Evolutionary conservation across 2,888 invertebrate species (phyloP), one percentile per base, ranked within the genome.

Genomic region (Apomyelois bistriatella): DNA sequence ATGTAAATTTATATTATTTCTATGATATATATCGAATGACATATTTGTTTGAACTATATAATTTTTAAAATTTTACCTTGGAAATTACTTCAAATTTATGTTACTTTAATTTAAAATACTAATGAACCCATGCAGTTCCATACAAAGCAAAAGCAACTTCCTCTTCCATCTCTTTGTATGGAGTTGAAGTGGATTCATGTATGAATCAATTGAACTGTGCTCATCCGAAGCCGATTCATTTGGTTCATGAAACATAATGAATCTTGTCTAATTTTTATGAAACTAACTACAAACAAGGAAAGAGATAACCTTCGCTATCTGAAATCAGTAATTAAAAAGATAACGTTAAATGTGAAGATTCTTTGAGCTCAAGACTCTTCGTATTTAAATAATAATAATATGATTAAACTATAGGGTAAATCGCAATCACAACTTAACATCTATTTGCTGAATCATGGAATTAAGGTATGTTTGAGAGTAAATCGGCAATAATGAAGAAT

Each of bases 361-460:
- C 83, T 73, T 64, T 65, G 89, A 90, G 89, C 89, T 90, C 89
- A 76, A 71, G 86, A 79, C 79, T 83, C 80, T 85, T 81, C 72
- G 72, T 79, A 82, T 88, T 89, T 85, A 77, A 82, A 70, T 43
- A 43, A 63, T 55, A 60, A 64, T 60, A 65, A 68, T 73, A 64
- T 73, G 72, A 62, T 71, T 70, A 71, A 78, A 75, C 70, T 78
- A 81, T 88, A 86, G 85, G 85, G 82, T 78, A 69, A 82, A 81
- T 86, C 82, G 87, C 85, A 72, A 82, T 88, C 88, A 90, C 89
- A 89, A 90, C 85, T 88, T 90, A 87, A 83, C 81, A 84, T 66
- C 68, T 88, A 82, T 86, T 86, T 78, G 85, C 80, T 69, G 82
- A 70, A 77, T 86, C 89, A 84, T 79, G 70, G 76, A 72, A 64